Evolutionary conservation across 2,797 vertebrate genomes (phyloP), one percentile per base, ranked within the genome.

Genomic region (Thripadectes ignobilis): DNA sequence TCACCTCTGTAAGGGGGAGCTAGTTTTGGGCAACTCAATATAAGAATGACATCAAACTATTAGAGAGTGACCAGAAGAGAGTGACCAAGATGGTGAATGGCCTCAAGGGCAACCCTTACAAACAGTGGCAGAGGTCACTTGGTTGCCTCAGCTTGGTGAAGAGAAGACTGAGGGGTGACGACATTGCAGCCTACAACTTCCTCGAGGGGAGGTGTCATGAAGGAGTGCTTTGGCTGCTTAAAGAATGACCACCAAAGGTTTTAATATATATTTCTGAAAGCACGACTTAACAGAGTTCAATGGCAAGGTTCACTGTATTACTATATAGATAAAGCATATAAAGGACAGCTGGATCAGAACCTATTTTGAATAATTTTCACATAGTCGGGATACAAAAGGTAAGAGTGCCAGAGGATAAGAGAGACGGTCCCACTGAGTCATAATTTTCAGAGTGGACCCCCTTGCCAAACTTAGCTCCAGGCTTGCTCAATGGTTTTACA

Each of bases 271-370:
- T 58, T 80, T 45, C 12, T 58, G 29, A 66, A 80, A 45, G 29
- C 0, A 0, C n/a, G 10, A 48, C 16, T 43, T 71, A 36, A 61
- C 26, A 29, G 18, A 62, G 19, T 62, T 30, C 39, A 62, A 11
- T 58, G 19, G 23, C 45, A 39, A 38, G 23, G 15, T 66, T 88
- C 32, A 12, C 30, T 30, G 27, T 26, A 21, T 24, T 30, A 6
- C 52, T 8, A 10, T 14, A 34, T 5, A 39, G 39, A 57, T 58
- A 52, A 73, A 52, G 24, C 20, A 59, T 15, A 39, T 39, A 39
- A 59, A 73, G 29, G 49, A 80, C 80, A 66, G 30, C n/a, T 22
- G 38, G n/a, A 59, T 66, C 24, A 39, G 14, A 52, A 46, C 10
- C 8, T 52, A 20, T 52, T 66, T 26, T 2, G 58, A 66, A 14